Evolutionary conservation across 1,140 invertebrate genomes (phyloP).

Genomic region (Brachionus calyciflorus): DNA sequence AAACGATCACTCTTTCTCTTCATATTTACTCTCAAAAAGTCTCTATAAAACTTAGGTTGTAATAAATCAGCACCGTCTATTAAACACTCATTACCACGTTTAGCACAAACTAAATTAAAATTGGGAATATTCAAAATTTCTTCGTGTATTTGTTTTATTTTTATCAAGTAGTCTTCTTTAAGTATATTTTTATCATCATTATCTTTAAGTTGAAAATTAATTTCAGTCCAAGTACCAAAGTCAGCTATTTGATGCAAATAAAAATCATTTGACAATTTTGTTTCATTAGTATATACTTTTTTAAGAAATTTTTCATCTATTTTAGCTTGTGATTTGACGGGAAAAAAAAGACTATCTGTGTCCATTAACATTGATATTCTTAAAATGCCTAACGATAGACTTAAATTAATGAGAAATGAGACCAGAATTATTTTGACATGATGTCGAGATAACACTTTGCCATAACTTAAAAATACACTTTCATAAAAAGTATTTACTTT

Average conservation of each 20-base stretch:
- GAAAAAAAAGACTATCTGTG: conserved; percentile 4
- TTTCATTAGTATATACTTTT: not conserved
- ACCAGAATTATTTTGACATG: not conserved
- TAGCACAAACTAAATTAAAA: conserved; percentile 19
- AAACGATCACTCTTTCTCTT: not conserved
- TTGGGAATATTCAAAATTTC: not conserved
- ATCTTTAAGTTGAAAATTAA: conserved; percentile 12
- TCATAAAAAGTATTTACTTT: conserved; percentile 27
- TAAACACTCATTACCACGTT: conserved; percentile 3
- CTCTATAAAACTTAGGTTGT: not conserved
- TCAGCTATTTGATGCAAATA: conserved; percentile 31
- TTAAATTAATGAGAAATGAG: conserved; percentile 18
- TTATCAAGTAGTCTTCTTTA: not conserved
- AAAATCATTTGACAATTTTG: conserved; percentile 1
- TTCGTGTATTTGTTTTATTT: conserved; percentile 9
- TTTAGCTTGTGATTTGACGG: not conserved
- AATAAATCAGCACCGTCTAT: conserved; percentile 20
- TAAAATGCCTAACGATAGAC: not conserved
- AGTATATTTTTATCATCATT: not conserved
- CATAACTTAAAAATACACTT: conserved; percentile 9
- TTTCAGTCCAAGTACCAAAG: conserved; percentile 42
- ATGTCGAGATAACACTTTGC: not conserved
- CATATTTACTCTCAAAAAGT: not conserved
- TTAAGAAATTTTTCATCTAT: conserved; percentile 10
- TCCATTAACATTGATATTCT: not conserved